phyloP scores from a whole-genome alignment of 2,888 invertebrate species.

The Brachyopa scutellaris region DNA sequence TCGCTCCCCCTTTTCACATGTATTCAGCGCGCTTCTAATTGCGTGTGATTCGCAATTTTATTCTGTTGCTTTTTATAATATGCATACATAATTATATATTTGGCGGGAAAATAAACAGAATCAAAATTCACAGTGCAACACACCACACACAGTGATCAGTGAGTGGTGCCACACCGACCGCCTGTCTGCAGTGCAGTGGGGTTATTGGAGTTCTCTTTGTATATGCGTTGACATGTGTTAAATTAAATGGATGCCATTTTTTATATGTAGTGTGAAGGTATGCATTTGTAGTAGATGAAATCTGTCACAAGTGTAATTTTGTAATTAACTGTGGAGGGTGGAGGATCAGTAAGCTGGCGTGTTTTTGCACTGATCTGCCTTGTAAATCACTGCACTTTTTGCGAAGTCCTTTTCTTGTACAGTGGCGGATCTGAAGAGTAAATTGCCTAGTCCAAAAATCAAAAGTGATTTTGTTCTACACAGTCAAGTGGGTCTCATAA shows the following conservation, averaged over 20 bases:
- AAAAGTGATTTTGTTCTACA: too few species aligned
- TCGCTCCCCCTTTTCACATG: too few species aligned
- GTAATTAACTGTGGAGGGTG: constrained; percentile 41
- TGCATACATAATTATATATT: constrained; percentile 69
- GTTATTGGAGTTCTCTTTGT: constrained; percentile 61
- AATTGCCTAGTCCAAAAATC: too few species aligned
- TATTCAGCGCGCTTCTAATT: constrained; percentile 43
- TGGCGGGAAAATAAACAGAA: constrained; percentile 69
- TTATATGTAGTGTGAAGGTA: constrained; percentile 4
- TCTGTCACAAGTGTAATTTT: constrained; percentile 52
- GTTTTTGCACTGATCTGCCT: too few species aligned
- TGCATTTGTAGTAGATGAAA: neutral
- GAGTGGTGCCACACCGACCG: too few species aligned
- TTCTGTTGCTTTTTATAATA: constrained; percentile 51
- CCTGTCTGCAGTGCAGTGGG: constrained; percentile 37
- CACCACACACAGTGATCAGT: constrained; percentile 1
- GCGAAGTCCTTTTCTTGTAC: too few species aligned
- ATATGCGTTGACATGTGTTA: constrained; percentile 25
- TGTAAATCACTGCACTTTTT: too few species aligned
- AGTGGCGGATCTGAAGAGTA: too few species aligned
- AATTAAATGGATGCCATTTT: constrained; percentile 33
- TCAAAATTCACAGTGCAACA: constrained; percentile 27
- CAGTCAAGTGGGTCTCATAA: too few species aligned
- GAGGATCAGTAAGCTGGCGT: too few species aligned
- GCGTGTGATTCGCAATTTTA: constrained; percentile 52